Evolutionary conservation across 2,797 vertebrate species (phyloP).

Genomic region (Muscicapa striata): DNA sequence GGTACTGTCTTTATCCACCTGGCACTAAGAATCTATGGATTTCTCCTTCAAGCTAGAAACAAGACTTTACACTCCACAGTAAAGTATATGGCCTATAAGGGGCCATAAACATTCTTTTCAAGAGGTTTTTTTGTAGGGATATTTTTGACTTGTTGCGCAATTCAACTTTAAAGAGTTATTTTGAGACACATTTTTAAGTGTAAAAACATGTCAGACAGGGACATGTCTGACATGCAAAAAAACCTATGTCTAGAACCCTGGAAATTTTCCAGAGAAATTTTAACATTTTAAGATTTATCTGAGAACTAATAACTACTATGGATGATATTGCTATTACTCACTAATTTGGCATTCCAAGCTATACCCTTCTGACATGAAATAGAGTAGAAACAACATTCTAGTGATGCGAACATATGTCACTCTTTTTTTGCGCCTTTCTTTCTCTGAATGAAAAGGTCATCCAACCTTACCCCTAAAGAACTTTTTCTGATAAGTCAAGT

Average conservation of each 20-base stretch:
- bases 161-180: not conserved
- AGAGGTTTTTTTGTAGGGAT: not conserved
- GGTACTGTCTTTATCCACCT: not conserved
- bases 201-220: not conserved
- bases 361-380: not conserved
- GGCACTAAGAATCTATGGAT: not conserved
- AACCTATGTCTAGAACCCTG: not conserved
- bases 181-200: not conserved
- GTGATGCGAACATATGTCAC: not conserved
- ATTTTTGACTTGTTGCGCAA: not conserved
- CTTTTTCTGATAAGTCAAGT: not conserved
- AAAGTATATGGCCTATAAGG: no score
- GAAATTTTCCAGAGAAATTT: not conserved
- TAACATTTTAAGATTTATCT: not conserved
- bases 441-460: not conserved
- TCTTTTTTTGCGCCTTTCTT: not conserved
- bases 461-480: not conserved
- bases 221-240: not conserved
- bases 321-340: not conserved
- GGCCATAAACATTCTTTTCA: not conserved
- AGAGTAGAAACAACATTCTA: not conserved
- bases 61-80: not conserved
- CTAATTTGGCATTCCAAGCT: not conserved
- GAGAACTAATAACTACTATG: not conserved
- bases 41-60: not conserved